Base-by-base conservation (phyloP, 2,797 vertebrate genomes). In the Scyliorhinus canicula region DNA sequence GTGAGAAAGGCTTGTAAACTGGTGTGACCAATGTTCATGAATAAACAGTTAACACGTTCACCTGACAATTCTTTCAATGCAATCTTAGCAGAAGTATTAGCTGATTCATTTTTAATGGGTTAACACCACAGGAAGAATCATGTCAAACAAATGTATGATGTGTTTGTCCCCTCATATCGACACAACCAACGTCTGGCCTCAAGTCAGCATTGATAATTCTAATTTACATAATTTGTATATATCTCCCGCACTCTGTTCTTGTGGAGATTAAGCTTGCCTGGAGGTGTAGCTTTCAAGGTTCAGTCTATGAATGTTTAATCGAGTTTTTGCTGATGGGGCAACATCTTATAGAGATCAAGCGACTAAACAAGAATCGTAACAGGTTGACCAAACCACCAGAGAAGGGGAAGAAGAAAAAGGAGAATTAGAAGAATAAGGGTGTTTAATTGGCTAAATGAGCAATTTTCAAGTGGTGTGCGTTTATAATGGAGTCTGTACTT, bases 181-280 rank as follows among this genome's bases (percentile, higher is more conserved):
- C 21, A 86, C 26, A 86, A 55, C 26, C 50, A 86, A 55, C 3
- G 55, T 35, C 84, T 88, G 31, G 85, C 85, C 85, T 88, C 55
- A 57, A 88, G 52, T 88, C 85, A 57, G 31, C 55, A 88, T n/a
- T 60, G 55, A 60, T 86, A n/a, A 57, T 16, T 88, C 85, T 88
- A n/a, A n/a, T 60, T 88, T 88, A 88, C 85, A 88, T 88, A 88
- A 88, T 88, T 88, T 88, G 50, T 86, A 35, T 52, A 86, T 28
- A 52, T 88, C 52, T 19, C 31, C 52, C 3, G 31, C 1, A 1
- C 31, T n/a, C 85, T 57, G 85, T 88, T 57, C 85, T 88, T 88
- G 85, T 55, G 31, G 12, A 57, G 85, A 88, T 88, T 88, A 57
- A 57, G 55, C 31, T 57, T 88, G 85, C 85, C 85, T 60, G 14